Base-by-base conservation (phyloP, 2,888 invertebrate genomes). In the Rhingia rostrata region DNA sequence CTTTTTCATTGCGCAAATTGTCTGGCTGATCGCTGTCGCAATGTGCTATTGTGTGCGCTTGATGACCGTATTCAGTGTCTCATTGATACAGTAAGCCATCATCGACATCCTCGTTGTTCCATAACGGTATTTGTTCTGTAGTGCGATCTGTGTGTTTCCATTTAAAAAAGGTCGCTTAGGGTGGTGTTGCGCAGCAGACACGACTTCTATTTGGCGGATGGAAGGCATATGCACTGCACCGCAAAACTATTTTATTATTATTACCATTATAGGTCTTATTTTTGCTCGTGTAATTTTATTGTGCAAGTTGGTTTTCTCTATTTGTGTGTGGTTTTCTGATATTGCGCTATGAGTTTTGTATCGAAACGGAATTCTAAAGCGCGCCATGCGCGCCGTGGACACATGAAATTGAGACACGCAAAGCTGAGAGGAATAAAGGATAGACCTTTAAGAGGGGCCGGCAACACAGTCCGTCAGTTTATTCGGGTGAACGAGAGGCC, bases 171-270 rank as follows among this genome's bases (percentile, higher is more conserved):
- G 22, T 22, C 35, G 39, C 49, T 67, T 69, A 10, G 45, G 64
- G 37, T 60, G 37, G 56, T 43, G 56, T 22, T 69, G 45, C 33
- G 41, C 7, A 51, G 4, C 58, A 12, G 33, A 30, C 70, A 64
- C 58, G 56, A 70, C 41, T 51, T 70, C 22, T 63, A 79, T 63
- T 63, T 51, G 14, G 6, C 60, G 54, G 39, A 67, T 77, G 70
- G 45, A 77, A 82, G 82, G 82, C 70, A 64, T 82, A 77, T 82
- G 70, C 77, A 66, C 47, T 32, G 60, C 66, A 77, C 47, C 77
- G 47, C 72, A 70, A 82, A 72, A 60, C 60, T 61, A 66, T 82
- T 82, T 82, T 82, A 66, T 70, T 75, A 81, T 75, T 75, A 70
- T 72, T 82, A 41, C 77, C 35, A 77, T 77, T 82, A 66, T 77